Percentiles rank a stretch among this genome's conserved stretches.
phyloP scores from a whole-genome alignment of 2,888 invertebrate species.

The Baronia brevicornis region DNA sequence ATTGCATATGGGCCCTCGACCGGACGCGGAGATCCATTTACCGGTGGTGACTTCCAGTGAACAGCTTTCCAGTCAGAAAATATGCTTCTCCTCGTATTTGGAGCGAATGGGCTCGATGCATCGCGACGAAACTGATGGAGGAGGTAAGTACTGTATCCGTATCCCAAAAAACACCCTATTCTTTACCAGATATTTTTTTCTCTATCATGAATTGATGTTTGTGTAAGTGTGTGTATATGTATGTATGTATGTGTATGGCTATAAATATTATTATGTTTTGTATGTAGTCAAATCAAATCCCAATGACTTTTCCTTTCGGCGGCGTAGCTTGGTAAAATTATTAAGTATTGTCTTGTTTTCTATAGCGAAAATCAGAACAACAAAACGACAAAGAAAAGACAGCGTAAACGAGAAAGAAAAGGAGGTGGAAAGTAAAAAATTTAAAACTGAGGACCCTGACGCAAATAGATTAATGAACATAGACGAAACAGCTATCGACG shows the following conservation, averaged over 20 bases:
- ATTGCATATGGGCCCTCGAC: conserved; percentile 66
- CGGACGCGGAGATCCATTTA: conserved; percentile 79
- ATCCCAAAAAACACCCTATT: not conserved
- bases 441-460: conserved; percentile 47
- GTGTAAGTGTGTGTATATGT: conserved; percentile 10
- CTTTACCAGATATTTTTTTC: no score
- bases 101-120: conserved; percentile 76
- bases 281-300: no score
- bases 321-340: no score
- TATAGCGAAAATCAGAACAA: conserved; percentile 56
- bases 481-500: conserved; percentile 69
- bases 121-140: conserved; percentile 34
- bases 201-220: not conserved
- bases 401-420: conserved; percentile 73
- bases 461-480: conserved; percentile 48
- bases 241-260: no score
- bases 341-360: conserved; percentile 12
- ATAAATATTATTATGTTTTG: no score
- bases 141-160: conserved; percentile 19
- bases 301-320: no score
- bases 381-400: conserved; percentile 75
- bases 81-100: conserved; percentile 85
- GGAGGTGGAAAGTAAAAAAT: conserved; percentile 54
- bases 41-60: conserved; percentile 85
- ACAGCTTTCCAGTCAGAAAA: conserved; percentile 84